These are phyloP conservation scores for Eptatretus burgeri DNA, from an alignment of 2,113 vertebrate genomes.

Conservation along the genomic window DNA sequence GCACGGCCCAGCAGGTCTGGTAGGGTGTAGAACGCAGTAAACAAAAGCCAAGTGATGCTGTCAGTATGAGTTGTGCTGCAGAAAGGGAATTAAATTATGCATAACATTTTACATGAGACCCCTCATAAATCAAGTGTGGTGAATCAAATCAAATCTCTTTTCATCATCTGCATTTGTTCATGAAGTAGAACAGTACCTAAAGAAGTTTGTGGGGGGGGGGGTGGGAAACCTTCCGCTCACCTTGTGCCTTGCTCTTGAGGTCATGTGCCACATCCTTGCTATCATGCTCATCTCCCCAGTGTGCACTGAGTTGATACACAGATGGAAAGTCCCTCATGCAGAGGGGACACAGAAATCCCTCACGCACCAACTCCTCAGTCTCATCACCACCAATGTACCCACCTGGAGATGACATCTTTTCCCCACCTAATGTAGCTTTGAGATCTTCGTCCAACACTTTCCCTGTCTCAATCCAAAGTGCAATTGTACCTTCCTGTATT, in stretches of 20 bases:
- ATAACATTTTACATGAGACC: no score
- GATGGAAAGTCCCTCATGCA: conserved; percentile 83
- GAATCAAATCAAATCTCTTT: no score
- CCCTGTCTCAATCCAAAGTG: no score
- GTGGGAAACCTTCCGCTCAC: no score
- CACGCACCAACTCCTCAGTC: conserved; percentile 23
- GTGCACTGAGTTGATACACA: conserved; percentile 59
- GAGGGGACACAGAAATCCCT: conserved; percentile 73
- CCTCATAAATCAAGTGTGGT: no score
- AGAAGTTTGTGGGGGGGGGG: accelerated
- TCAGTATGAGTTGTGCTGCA: not conserved
- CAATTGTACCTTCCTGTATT: no score
- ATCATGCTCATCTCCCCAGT: conserved; percentile 82
- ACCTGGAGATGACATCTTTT: no score
- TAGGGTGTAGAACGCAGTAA: not conserved
- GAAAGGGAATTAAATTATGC: no score
- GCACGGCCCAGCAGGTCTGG: conserved; percentile 24
- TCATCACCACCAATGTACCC: no score
- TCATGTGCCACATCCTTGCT: conserved; percentile 46
- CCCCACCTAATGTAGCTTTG: no score
- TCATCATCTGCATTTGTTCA: no score
- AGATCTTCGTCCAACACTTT: no score
- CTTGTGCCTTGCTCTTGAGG: conserved; percentile 36
- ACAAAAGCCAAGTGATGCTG: not conserved
- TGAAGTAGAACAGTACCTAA: not conserved